A percentile compares a stretch with the other conserved stretches of the same genome.
Conservation (phyloP, 1,140 invertebrate species). For the Megalopta genalis region DNA sequence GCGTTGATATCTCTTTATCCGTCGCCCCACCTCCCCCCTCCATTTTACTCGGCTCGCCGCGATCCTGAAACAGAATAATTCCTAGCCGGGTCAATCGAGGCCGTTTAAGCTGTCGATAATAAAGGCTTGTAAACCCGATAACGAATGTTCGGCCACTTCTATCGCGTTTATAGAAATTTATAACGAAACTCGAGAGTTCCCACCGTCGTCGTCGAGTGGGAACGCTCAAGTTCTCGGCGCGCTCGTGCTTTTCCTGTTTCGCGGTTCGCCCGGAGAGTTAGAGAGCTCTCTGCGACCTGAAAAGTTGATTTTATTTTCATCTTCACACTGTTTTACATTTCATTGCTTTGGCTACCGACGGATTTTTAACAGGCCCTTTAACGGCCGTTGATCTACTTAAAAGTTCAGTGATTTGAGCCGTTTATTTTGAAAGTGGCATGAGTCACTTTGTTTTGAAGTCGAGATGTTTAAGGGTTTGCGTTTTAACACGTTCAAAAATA, state of each 20-base stretch:
- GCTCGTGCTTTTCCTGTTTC: background rate
- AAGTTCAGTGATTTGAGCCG: no score
- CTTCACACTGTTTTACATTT: no score
- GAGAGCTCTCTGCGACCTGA: no score
- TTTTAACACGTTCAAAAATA: no score
- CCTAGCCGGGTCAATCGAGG: background rate
- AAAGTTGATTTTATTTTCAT: no score
- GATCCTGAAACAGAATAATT: slow-evolving; percentile 18
- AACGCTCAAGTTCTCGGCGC: background rate
- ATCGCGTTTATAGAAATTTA: slow-evolving; percentile 2
- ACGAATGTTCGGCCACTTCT: background rate
- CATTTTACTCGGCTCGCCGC: background rate
- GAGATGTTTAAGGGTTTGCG: no score
- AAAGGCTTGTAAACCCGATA: background rate
- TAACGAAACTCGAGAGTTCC: background rate
- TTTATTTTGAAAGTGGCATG: no score
- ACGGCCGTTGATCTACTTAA: no score
- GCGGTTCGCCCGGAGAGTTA: no score
- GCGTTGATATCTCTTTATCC: slow-evolving; percentile 43
- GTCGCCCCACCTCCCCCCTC: background rate
- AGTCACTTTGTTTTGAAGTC: no score
- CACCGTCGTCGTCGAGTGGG: background rate
- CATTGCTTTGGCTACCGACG: no score
- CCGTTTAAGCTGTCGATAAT: slow-evolving; percentile 31
- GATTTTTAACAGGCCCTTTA: no score